A percentile compares a stretch with the other conserved stretches of the same genome.
Conservation (phyloP, 2,797 vertebrate genomes). For the Hylomyscus alleni region DNA sequence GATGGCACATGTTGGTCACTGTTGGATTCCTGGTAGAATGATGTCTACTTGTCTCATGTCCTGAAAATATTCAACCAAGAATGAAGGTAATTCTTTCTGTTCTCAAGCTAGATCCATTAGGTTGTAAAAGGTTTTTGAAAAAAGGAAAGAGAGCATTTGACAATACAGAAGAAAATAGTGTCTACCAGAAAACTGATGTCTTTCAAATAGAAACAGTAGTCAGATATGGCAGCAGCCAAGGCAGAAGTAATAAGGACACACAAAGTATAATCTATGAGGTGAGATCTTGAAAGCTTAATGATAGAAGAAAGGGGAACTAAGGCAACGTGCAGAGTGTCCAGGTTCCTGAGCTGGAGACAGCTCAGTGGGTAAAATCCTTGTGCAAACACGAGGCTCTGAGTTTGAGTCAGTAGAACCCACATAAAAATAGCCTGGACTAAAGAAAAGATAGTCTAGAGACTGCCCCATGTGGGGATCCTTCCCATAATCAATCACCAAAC, state of each 20-base stretch:
- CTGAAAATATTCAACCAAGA: not conserved
- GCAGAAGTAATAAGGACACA: slow-evolving; percentile 13
- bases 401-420: not conserved
- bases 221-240: slow-evolving; percentile 30
- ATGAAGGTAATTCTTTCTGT: not conserved
- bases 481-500: too few species aligned
- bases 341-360: not conserved
- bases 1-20: not conserved
- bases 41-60: not conserved
- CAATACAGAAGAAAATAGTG: slow-evolving; percentile 18
- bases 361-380: not conserved
- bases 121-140: not conserved
- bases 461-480: too few species aligned
- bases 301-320: not conserved
- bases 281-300: slow-evolving; percentile 20
- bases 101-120: not conserved
- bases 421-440: not conserved
- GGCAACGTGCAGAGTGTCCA: not conserved
- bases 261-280: not conserved
- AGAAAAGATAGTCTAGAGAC: too few species aligned
- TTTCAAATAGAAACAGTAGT: slow-evolving; percentile 29
- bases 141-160: not conserved
- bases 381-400: not conserved
- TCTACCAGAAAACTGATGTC: not conserved
- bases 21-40: not conserved